Evolutionary conservation across 2,888 invertebrate genomes (phyloP).

Genomic region (Venusia cambrica): DNA sequence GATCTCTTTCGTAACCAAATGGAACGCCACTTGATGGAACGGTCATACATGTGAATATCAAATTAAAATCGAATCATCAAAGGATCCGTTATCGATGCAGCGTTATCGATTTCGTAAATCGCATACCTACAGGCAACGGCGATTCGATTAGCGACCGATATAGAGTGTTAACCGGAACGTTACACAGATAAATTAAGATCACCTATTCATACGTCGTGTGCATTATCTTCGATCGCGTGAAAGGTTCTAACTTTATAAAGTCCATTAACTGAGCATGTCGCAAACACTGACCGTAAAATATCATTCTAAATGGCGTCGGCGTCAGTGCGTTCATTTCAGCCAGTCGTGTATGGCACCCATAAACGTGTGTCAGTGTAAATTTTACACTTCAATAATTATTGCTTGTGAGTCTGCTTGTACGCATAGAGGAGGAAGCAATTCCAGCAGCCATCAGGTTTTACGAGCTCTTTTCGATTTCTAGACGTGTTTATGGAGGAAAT

Average conservation of each 20-base stretch:
- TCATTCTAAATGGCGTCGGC: constrained; percentile 47
- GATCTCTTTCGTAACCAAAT: constrained; percentile 36
- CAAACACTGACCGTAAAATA: constrained; percentile 59
- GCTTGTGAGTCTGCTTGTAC: constrained; percentile 42
- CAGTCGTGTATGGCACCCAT: constrained; percentile 41
- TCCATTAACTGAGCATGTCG: constrained; percentile 66
- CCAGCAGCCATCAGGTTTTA: constrained; percentile 60
- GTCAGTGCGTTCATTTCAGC: constrained; percentile 32
- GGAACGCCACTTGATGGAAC: constrained; percentile 29
- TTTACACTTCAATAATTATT: constrained; percentile 68
- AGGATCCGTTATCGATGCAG: constrained; percentile 49
- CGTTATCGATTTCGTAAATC: constrained; percentile 63
- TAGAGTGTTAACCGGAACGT: constrained; percentile 66
- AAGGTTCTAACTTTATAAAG: constrained; percentile 61
- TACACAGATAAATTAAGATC: constrained; percentile 75
- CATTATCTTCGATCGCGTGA: constrained; percentile 68
- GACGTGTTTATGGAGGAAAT: constrained; percentile 52
- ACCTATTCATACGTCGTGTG: constrained; percentile 72
- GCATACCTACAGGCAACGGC: constrained; percentile 53
- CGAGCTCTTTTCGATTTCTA: constrained; percentile 59
- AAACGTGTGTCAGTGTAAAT: constrained; percentile 65
- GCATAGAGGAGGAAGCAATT: constrained; percentile 62
- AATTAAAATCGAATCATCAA: constrained; percentile 50
- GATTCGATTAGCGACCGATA: constrained; percentile 66
- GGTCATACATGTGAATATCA: constrained; percentile 42